phyloP scores from a whole-genome alignment of 2,797 vertebrate species.

The Valencia hispanica region DNA sequence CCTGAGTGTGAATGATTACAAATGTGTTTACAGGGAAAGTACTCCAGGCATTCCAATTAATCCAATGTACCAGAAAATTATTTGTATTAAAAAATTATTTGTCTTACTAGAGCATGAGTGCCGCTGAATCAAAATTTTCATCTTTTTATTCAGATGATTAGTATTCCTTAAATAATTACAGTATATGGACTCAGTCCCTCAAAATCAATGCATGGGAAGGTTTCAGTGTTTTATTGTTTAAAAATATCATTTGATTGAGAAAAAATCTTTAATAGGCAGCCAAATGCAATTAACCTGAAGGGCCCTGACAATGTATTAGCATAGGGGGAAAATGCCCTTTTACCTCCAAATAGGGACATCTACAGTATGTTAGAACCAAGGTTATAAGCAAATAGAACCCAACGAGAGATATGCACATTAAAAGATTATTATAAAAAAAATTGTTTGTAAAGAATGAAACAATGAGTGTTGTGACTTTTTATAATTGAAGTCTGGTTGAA shows the following conservation, averaged over 20 bases:
- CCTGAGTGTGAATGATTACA: constrained; percentile 50
- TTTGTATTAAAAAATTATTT: constrained; percentile 46
- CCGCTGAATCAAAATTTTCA: constrained; percentile 28
- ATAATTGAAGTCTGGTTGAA: background rate
- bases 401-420: background rate
- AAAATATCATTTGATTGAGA: constrained; percentile 3
- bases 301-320: background rate
- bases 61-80: constrained; percentile 62
- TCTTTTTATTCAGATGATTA: constrained; percentile 28
- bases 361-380: background rate
- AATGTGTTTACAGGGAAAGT: constrained; percentile 55
- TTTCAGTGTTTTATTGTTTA: constrained; percentile 17
- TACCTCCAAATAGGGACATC: background rate
- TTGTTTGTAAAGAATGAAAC: background rate
- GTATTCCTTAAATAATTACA: constrained; percentile 29
- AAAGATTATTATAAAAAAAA: background rate
- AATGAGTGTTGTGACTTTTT: background rate
- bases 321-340: background rate
- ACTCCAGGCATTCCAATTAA: constrained; percentile 57
- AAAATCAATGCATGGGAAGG: constrained; percentile 4
- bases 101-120: constrained; percentile 41
- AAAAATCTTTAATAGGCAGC: background rate
- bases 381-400: background rate
- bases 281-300: background rate
- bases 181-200: constrained; percentile 1